Conservation (phyloP, 2,888 invertebrate genomes). For the Tipula helvola region DNA sequence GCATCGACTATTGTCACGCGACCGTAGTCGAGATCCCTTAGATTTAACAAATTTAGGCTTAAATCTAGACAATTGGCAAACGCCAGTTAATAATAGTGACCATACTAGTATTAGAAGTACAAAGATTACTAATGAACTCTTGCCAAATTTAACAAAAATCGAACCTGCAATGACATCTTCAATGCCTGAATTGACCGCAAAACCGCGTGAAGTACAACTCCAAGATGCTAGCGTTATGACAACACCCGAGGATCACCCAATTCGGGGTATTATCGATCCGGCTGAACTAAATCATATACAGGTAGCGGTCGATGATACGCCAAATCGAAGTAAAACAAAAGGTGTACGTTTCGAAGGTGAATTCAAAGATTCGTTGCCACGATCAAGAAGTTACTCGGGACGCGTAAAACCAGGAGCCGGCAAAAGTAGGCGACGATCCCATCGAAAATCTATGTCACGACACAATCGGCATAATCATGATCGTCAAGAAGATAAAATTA, state of each 20-base stretch:
- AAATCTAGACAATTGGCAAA: slow-evolving; percentile 42
- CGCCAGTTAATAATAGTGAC: slow-evolving; percentile 28
- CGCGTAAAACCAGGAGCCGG: slow-evolving; percentile 24
- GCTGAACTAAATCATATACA: not conserved
- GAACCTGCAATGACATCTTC: slow-evolving; percentile 40
- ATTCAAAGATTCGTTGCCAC: slow-evolving; percentile 34
- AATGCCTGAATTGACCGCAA: slow-evolving; percentile 44
- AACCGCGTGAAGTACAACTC: slow-evolving; percentile 21
- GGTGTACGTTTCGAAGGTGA: slow-evolving; percentile 36
- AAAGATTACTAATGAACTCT: slow-evolving; percentile 31
- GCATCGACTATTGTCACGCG: slow-evolving; percentile 46
- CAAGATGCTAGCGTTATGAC: slow-evolving; percentile 26
- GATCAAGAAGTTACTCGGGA: slow-evolving; percentile 42
- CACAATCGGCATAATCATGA: slow-evolving; percentile 6
- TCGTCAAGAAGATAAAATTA: slow-evolving; percentile 23
- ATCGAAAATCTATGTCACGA: not conserved
- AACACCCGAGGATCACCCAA: slow-evolving; percentile 12
- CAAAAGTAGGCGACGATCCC: slow-evolving; percentile 24
- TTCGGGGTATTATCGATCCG: not conserved
- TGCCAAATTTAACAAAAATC: slow-evolving; percentile 43
- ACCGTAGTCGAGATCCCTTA: slow-evolving; percentile 44
- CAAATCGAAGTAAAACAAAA: slow-evolving; percentile 11
- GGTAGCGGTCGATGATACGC: not conserved
- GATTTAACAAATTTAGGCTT: slow-evolving; percentile 44
- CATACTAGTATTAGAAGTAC: slow-evolving; percentile 19